Base-by-base conservation (phyloP, 92 coral and sea anemone species). In the Parazoanthus swiftii region DNA sequence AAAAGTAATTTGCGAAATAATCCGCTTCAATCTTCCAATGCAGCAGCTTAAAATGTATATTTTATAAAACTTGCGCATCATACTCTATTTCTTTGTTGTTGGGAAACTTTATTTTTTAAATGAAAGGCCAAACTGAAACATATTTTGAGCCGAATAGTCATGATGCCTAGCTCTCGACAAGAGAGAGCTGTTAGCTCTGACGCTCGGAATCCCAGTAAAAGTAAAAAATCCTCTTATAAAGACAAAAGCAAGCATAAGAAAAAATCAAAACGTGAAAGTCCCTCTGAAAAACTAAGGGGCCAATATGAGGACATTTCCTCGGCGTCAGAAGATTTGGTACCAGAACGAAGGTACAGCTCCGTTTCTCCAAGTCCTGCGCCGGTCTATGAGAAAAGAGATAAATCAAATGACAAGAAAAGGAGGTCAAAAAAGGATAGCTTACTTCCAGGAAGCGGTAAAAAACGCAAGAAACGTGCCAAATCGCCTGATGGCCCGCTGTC, bases 231-330 rank as follows among this genome's bases (percentile, higher is more conserved):
- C 91, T 94, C 99, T 81, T 96, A 92, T 95, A 97, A 95, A 90
- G 95, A 90, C 65, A 90, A 90, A 94, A 93, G 94, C 94, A 97
- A 89, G 93, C 92, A 93, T 90, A 97, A 92, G 92, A 95, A 94
- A 92, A 86, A 88, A 65, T 89, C 94, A 90, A 97, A 95, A 91
- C 91, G 92, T 81, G 98, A 89, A 88, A 89, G 91, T 89, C 93
- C 99, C 70, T 92, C 91, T 85, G 95, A 90, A 93, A 96, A 96
- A 91, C 93, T 95, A 29, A 96, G 91, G 95, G 98, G 95, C 65
- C 96, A 97, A 76, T 97, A 97, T 88, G 99, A 97, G 95, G 99
- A 97, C 91, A 97, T 97, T 86, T 97, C 99, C 85, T 94, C 99
- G 76, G 98, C 98, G 54, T 92, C 99, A 73, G 99, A 94, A 80